Percentiles rank a stretch among this genome's conserved stretches.
phyloP scores from a whole-genome alignment of 30 jellyfish, hydroid and myxozoan genomes.

The Aurelia sp. region DNA sequence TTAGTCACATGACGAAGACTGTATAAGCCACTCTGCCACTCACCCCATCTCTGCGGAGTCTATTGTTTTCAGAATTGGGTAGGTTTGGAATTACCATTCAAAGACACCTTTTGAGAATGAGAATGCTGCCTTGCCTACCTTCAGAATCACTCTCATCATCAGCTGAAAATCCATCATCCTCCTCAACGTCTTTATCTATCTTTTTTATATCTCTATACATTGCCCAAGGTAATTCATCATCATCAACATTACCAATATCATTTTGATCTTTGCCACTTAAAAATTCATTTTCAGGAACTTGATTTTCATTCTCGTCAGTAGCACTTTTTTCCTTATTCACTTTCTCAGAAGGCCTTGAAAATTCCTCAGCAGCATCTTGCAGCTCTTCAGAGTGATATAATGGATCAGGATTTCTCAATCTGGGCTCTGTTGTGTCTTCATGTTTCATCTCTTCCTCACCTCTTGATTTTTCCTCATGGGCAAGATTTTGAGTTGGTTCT shows the following conservation, averaged over 20 bases:
- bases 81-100: too few relatives aligned
- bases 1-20: too few relatives aligned
- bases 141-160: constrained; percentile 74
- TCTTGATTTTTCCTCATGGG: constrained; percentile 27
- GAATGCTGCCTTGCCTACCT: background rate
- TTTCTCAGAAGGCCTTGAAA: background rate
- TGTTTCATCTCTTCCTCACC: background rate
- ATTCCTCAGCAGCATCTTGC: background rate
- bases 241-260: constrained; percentile 38
- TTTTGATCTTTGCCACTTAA: constrained; percentile 22
- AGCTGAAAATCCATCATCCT: constrained; percentile 61
- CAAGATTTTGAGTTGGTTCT: background rate
- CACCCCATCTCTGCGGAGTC: too few relatives aligned
- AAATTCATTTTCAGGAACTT: constrained; percentile 9
- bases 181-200: constrained; percentile 44
- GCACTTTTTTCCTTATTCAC: background rate
- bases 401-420: background rate
- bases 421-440: background rate
- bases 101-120: too few relatives aligned
- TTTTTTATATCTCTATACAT: constrained; percentile 75
- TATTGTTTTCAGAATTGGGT: too few relatives aligned
- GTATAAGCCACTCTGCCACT: too few relatives aligned
- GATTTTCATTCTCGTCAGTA: constrained; percentile 28
- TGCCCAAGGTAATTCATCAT: constrained; percentile 93
- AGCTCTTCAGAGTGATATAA: background rate